phyloP scores from a whole-genome alignment of 2,113 vertebrate genomes.

The Piaya cayana region DNA sequence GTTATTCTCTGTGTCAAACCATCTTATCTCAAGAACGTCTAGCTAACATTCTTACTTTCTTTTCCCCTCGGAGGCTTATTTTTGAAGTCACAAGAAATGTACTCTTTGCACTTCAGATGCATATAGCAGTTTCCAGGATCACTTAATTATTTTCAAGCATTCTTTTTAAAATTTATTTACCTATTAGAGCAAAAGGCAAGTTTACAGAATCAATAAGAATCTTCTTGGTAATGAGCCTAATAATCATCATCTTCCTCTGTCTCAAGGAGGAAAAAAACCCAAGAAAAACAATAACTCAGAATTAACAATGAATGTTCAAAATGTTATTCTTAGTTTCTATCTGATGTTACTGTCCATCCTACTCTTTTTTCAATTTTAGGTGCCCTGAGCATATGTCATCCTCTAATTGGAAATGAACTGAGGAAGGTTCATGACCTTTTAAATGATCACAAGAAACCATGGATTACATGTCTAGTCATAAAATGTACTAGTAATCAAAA shows the following conservation, averaged over 20 bases:
- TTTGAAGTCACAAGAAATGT: not conserved
- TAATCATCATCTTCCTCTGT: not conserved
- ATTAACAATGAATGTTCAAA: not conserved
- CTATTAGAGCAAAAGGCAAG: not conserved
- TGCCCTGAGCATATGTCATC: not conserved
- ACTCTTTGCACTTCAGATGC: not conserved
- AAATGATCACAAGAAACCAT: not conserved
- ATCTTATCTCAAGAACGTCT: not conserved
- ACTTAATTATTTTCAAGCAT: not conserved
- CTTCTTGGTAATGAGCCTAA: not conserved
- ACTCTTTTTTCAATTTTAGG: not conserved
- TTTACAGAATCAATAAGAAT: not conserved
- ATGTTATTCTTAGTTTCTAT: not conserved
- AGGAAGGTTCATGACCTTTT: not conserved
- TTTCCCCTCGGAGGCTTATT: not conserved
- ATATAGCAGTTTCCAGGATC: not conserved
- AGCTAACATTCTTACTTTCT: accelerated
- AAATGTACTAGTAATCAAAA: not conserved
- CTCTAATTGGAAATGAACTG: not conserved
- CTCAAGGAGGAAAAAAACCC: not conserved
- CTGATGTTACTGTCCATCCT: not conserved
- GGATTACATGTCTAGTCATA: not conserved
- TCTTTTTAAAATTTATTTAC: not conserved
- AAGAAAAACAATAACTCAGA: not conserved
- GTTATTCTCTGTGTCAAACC: not conserved